phyloP scores from a whole-genome alignment of 2,113 vertebrate species.

The Corydoras maculifer region DNA sequence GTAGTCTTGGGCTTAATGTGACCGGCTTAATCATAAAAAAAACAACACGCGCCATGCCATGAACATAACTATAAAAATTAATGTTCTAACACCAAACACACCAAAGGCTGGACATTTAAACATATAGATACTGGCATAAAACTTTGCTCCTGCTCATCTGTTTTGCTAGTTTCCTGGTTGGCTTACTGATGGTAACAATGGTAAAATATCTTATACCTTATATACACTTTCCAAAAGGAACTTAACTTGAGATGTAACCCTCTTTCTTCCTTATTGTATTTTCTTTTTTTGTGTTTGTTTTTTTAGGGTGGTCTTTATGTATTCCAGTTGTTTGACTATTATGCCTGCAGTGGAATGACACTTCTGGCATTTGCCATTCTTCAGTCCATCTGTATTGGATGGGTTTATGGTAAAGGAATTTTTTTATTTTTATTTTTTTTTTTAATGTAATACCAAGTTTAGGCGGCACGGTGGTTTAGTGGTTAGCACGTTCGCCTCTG shows the following conservation, averaged over 20 bases:
- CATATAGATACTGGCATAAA: constrained; percentile 52
- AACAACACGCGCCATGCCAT: no score
- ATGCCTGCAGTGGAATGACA: constrained; percentile 82
- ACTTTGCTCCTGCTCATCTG: constrained; percentile 62
- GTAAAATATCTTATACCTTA: background rate
- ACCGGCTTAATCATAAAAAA: no score
- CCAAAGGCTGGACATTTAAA: no score
- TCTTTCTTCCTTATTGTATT: background rate
- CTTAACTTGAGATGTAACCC: no score
- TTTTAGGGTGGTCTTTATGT: constrained; percentile 88
- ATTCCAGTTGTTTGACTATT: constrained; percentile 93
- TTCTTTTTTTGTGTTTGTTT: background rate
- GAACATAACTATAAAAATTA: no score
- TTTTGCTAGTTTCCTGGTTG: constrained; percentile 57
- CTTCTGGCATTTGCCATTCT: constrained; percentile 78
- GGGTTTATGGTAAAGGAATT: constrained; percentile 82
- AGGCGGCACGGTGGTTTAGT: no score
- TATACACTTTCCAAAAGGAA: no score
- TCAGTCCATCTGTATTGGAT: constrained; percentile 81
- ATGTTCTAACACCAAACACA: no score
- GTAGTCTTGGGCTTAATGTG: no score
- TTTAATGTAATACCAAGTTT: no score
- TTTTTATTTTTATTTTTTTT: background rate
- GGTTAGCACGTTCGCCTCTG: no score
- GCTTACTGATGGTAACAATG: constrained; percentile 43